Evolutionary conservation across 2,113 vertebrate genomes (phyloP), one percentile per base, ranked within the genome.

Genomic region (Choloepus hoffmanni): DNA sequence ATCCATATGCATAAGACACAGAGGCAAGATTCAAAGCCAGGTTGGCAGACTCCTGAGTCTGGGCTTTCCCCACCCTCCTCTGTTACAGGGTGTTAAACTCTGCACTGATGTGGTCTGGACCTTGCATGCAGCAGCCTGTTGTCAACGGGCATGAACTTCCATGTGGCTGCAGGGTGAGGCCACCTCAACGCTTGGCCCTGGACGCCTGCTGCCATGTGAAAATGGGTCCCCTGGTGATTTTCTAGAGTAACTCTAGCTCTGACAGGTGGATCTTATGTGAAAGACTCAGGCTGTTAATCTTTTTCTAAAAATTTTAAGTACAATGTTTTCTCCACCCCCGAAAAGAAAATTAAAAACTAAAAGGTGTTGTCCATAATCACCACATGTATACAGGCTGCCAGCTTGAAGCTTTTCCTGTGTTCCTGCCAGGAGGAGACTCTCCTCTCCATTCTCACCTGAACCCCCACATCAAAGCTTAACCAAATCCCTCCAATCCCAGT

Each of bases 101-200:
- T 30, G 26, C 5, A 26, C 23, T 13, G 23, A 65, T 10, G 11
- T 30, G 8, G 14, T 43, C 16, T 23, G n/a, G 28, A 7, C 28
- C 8, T 6, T 23, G 7, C 2, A 7, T 16, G 15, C 19, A 36
- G 30, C 24, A 18, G 36, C 4, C 9, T 1, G 0, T 50, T 6
- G 10, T 50, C 36, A 14, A 48, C 23, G 3, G 0, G 2, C 3
- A 28, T 9, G 23, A 10, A 50, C 40, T 1, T 18, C 1, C 0
- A 7, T 1, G 45, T 24, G 33, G 28, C 63, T 65, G 63, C 28
- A 28, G 7, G 36, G 23, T 4, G 15, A 50, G 24, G 68, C 33
- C 28, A 33, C 62, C 45, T 33, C 50, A 68, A 40, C 30, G 3
- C 9, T 18, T 2, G 2, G 43, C 28, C 30, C 26, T 48, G 40